Conservation (phyloP, 1,140 invertebrate genomes). For the Dysdera silvatica region DNA sequence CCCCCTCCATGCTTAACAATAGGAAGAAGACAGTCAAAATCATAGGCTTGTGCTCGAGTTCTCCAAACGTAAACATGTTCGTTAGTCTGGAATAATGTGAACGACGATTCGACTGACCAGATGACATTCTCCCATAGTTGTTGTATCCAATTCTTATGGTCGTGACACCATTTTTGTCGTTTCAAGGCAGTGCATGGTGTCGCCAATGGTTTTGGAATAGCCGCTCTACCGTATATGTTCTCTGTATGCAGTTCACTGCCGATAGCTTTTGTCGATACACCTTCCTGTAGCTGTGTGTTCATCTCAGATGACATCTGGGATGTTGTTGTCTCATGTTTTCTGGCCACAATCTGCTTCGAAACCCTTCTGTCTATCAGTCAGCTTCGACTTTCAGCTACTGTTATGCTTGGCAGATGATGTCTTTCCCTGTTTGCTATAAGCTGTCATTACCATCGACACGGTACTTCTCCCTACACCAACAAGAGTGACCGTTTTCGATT, state of each 20-base stretch:
- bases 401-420: background rate
- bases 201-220: background rate
- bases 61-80: background rate
- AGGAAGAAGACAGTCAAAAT: background rate
- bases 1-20: background rate
- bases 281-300: background rate
- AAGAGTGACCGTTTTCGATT: background rate
- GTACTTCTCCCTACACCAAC: background rate
- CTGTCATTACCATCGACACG: background rate
- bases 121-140: background rate
- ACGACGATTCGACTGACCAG: background rate
- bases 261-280: background rate
- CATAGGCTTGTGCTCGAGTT: background rate
- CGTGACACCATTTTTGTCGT: background rate
- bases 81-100: background rate
- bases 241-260: conserved; percentile 36
- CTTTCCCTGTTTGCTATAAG: background rate
- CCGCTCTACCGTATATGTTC: background rate
- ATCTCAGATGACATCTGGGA: background rate
- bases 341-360: background rate
- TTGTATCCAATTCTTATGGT: background rate
- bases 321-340: background rate
- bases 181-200: background rate
- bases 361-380: background rate
- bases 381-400: background rate